Percentiles rank a stretch among this genome's conserved stretches.
These are phyloP conservation scores for Cephalopachus bancanus DNA, from an alignment of 2,797 vertebrate genomes.

Conservation along the genomic window DNA sequence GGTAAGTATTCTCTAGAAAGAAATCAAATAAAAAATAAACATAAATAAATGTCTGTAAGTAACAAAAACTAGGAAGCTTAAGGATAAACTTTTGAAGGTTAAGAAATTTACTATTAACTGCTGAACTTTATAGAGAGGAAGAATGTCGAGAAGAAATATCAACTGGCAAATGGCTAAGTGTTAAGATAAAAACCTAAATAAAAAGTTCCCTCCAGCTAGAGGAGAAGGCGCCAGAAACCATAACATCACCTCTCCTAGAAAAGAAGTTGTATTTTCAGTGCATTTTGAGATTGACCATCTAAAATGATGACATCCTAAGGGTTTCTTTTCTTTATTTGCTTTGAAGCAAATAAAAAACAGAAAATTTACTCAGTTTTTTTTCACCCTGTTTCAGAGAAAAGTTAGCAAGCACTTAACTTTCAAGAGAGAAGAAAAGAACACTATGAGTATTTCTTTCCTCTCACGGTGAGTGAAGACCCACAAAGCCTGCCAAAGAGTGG, in stretches of 20 bases:
- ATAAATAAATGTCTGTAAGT: not conserved
- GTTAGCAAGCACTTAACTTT: not conserved
- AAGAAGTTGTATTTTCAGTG: not conserved
- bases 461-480: not conserved
- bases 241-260: not conserved
- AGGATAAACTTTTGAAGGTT: not conserved
- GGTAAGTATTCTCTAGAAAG: not conserved
- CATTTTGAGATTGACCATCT: not conserved
- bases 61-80: not conserved
- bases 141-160: not conserved
- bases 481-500: not conserved
- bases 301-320: not conserved
- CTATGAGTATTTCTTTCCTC: not conserved
- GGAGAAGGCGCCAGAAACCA: not conserved
- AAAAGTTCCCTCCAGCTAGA: not conserved
- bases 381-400: not conserved
- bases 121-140: not conserved
- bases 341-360: not conserved
- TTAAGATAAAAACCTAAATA: not conserved
- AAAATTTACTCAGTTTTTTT: conserved; percentile 17
- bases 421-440: not conserved
- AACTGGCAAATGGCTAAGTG: not conserved
- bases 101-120: not conserved
- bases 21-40: not conserved
- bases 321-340: not conserved